Conservation (phyloP, 1,140 invertebrate species). For the Megathymus violae region DNA sequence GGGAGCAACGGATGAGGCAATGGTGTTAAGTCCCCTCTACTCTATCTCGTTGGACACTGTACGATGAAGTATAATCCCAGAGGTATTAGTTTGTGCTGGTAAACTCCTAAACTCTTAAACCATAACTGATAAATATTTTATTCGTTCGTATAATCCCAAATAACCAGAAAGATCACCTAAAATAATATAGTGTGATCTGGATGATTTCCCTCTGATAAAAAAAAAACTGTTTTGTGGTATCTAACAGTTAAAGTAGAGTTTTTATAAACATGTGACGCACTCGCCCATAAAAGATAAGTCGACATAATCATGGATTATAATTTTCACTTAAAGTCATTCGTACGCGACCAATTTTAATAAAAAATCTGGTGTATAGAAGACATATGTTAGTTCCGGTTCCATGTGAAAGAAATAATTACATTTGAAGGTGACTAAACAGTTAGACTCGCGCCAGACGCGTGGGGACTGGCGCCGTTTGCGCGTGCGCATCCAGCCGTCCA, state of each 20-base stretch:
- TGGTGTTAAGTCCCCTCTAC: too few relatives aligned
- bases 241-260: background rate
- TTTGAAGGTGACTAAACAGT: conserved; percentile 15
- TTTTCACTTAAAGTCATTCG: too few relatives aligned
- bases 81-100: too few relatives aligned
- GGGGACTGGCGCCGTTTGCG: conserved; percentile 31
- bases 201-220: background rate
- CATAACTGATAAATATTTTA: too few relatives aligned
- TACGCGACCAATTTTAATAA: too few relatives aligned
- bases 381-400: conserved; percentile 14
- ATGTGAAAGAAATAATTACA: conserved; percentile 16
- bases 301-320: conserved; percentile 1
- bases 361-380: background rate
- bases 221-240: background rate
- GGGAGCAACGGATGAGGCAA: too few relatives aligned
- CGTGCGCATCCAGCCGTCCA: conserved; percentile 42
- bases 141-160: too few relatives aligned
- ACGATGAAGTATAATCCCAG: too few relatives aligned
- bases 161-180: too few relatives aligned
- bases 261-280: conserved; percentile 10
- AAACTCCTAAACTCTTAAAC: too few relatives aligned
- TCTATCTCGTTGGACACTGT: too few relatives aligned
- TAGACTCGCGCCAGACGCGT: conserved; percentile 36
- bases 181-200: too few relatives aligned
- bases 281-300: conserved; percentile 4